phyloP scores from a whole-genome alignment of 1,140 invertebrate species.

The Doryteuthis pealeii region DNA sequence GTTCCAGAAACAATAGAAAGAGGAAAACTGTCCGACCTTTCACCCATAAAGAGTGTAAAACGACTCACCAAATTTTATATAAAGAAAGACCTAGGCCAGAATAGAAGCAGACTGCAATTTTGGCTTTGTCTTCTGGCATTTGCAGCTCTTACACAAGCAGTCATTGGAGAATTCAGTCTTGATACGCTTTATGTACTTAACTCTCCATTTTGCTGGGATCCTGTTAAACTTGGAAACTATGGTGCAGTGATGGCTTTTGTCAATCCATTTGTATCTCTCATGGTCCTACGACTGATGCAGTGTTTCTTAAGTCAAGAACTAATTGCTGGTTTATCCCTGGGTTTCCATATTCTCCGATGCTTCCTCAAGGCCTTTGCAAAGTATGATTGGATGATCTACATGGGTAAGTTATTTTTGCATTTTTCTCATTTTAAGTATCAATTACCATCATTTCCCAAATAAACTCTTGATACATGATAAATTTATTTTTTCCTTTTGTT shows the following conservation, averaged over 20 bases:
- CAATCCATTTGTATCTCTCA: neutral
- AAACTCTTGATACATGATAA: too few relatives aligned
- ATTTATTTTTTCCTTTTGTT: too few relatives aligned
- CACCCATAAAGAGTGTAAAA: neutral
- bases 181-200: constrained; percentile 22
- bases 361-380: neutral
- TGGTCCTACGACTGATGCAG: neutral
- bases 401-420: neutral
- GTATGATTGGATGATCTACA: neutral
- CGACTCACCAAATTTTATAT: neutral
- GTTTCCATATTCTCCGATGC: neutral
- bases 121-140: constrained; percentile 6
- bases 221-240: constrained; percentile 23
- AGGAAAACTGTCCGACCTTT: neutral
- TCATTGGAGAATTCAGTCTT: constrained; percentile 12
- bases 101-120: neutral
- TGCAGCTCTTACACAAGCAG: neutral
- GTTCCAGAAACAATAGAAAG: constrained; percentile 20
- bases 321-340: neutral
- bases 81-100: neutral
- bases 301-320: neutral
- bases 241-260: constrained; percentile 2
- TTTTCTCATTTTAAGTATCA: too few relatives aligned
- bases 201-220: constrained; percentile 25
- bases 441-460: too few relatives aligned